Base-by-base conservation (phyloP, 2,113 vertebrate genomes). In the Gulo gulo region DNA sequence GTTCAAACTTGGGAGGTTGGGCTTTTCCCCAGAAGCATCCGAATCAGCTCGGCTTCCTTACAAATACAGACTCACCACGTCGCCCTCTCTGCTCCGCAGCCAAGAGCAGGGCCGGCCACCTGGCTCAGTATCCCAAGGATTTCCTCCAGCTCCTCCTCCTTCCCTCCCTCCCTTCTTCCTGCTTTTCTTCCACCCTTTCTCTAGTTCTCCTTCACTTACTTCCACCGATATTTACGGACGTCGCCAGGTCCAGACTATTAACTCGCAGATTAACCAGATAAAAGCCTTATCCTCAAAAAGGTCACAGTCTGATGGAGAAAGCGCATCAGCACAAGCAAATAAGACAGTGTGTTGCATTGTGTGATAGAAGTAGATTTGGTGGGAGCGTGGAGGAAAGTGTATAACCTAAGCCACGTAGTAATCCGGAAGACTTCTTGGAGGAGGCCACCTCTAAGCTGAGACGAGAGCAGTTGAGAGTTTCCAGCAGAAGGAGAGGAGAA, bases 11-110 rank as follows among this genome's bases (percentile, higher is more conserved):
- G 36, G 71, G 24, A 82, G 59, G 36, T 1, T 6, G 29, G 31
- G 11, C 20, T 82, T 84, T 88, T 57, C 36, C 24, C 90, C 80
- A 76, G n/a, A 45, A 82, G 36, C 29, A 42, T 63, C 81, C 5
- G 21, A 59, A 26, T 65, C 59, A 84, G 59, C 16, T 45, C 31
- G 18, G n/a, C 42, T 55, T 86, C 74, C 6, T 89, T 23, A 52
- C 65, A 73, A 34, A 10, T 5, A 20, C 34, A 2, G 3, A 6
- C 15, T 47, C 2, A 9, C 61, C 57, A 12, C 0, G 23, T 5
- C 26, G 10, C n/a, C 26, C 47, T 16, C 15, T 26, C 55, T 0
- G 23, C 42, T 3, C 34, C 34, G 24, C 12, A 8, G 67, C 42
- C 39, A 14, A 36, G 45, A 23, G 50, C 47, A 52, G 34, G 2